A percentile compares a stretch with the other conserved stretches of the same genome.
Conservation (phyloP, 2,888 invertebrate species). For the Eupsilia transversa region DNA sequence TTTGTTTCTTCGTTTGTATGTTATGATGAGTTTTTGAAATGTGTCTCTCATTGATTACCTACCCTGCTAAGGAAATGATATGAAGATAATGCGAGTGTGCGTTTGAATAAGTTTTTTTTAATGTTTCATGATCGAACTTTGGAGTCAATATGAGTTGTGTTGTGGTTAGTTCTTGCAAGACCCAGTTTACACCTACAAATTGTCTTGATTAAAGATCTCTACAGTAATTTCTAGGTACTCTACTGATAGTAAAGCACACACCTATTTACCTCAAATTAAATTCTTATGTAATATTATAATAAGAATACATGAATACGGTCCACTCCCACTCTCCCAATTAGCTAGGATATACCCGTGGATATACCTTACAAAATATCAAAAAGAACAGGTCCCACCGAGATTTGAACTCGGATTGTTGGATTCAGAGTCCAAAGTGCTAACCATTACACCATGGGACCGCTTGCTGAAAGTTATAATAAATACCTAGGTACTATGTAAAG, state of each 20-base stretch:
- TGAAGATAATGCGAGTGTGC: slow-evolving; percentile 57
- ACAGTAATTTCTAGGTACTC: too few species aligned
- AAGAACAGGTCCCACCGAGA: slow-evolving; percentile 92
- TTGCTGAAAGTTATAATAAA: too few species aligned
- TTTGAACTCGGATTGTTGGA: slow-evolving; percentile 95
- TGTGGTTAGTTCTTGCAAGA: not conserved
- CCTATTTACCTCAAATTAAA: not conserved
- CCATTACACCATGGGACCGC: slow-evolving; percentile 94
- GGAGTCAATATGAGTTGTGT: not conserved
- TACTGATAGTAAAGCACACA: not conserved
- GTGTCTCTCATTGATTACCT: not conserved
- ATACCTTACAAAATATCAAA: too few species aligned
- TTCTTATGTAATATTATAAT: slow-evolving; percentile 7
- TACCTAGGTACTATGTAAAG: too few species aligned
- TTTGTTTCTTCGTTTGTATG: slow-evolving; percentile 1
- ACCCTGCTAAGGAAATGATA: not conserved
- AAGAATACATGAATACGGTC: not conserved
- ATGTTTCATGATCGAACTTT: not conserved
- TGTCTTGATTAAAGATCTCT: slow-evolving; percentile 6
- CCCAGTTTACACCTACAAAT: not conserved
- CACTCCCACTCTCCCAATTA: not conserved
- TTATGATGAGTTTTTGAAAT: not conserved
- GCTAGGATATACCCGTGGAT: too few species aligned
- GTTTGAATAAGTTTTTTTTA: too few species aligned
- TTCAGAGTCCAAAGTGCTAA: slow-evolving; percentile 95